Conservation (phyloP, 1,140 invertebrate species). For the Diorhabda sublineata region DNA sequence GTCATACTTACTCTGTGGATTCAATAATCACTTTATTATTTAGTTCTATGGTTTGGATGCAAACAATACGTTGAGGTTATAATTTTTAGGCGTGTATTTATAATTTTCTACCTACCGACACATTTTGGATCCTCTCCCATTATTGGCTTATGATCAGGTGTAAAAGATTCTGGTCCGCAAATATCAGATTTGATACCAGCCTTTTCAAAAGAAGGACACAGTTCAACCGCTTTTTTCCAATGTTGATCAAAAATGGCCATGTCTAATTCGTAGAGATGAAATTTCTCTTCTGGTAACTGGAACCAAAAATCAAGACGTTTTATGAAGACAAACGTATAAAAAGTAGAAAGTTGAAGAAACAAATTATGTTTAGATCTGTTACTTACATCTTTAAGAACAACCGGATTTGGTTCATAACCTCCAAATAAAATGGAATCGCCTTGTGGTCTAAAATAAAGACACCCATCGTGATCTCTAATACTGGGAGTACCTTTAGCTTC, state of each 20-base stretch:
- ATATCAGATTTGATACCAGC: slow-evolving; percentile 81
- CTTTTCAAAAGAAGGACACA: slow-evolving; percentile 68
- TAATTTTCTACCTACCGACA: slow-evolving; percentile 44
- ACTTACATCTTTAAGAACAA: slow-evolving; percentile 67
- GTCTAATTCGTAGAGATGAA: slow-evolving; percentile 72
- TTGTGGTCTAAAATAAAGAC: slow-evolving; percentile 78
- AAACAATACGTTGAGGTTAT: background rate
- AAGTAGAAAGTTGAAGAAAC: background rate
- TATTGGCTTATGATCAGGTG: slow-evolving; percentile 85
- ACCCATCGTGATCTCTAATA: slow-evolving; percentile 78
- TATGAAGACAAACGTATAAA: background rate
- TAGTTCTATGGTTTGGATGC: too few relatives aligned
- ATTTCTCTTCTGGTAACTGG: background rate
- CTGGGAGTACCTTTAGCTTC: slow-evolving; percentile 72
- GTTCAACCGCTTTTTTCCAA: slow-evolving; percentile 64
- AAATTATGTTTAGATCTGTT: slow-evolving; percentile 6
- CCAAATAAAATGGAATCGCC: slow-evolving; percentile 77
- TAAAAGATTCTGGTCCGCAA: slow-evolving; percentile 83
- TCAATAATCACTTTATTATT: too few relatives aligned
- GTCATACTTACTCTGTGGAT: too few relatives aligned
- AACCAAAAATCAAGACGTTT: slow-evolving; percentile 67
- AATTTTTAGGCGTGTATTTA: background rate
- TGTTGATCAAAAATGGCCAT: slow-evolving; percentile 77
- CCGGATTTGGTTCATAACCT: slow-evolving; percentile 84
- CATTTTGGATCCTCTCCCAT: slow-evolving; percentile 64